A percentile compares a stretch with the other conserved stretches of the same genome.
These are phyloP conservation scores for Andrena marginata DNA, from an alignment of 2,888 invertebrate genomes.

Conservation along the genomic window DNA sequence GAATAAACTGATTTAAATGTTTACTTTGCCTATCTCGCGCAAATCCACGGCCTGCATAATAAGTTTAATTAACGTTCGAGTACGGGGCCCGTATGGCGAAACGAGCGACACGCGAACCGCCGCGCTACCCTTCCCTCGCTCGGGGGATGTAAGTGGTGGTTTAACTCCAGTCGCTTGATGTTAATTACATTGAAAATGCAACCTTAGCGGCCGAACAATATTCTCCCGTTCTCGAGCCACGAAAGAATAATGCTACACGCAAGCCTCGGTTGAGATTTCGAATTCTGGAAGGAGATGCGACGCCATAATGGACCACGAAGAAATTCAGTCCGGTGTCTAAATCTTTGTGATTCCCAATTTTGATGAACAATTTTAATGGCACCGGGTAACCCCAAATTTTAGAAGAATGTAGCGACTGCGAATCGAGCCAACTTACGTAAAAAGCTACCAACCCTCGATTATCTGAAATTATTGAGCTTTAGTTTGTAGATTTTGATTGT, in stretches of 20 bases:
- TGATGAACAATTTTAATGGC: too few relatives aligned
- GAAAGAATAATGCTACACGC: neutral
- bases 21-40: slow-evolving; percentile 32
- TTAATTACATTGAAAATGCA: slow-evolving; percentile 35
- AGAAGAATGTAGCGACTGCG: too few relatives aligned
- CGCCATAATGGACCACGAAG: too few relatives aligned
- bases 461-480: too few relatives aligned
- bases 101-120: slow-evolving; percentile 37
- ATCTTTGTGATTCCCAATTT: too few relatives aligned
- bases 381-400: too few relatives aligned
- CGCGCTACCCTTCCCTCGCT: neutral
- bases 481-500: too few relatives aligned
- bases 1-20: slow-evolving; percentile 49
- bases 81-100: slow-evolving; percentile 26
- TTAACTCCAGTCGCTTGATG: slow-evolving; percentile 25
- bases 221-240: neutral
- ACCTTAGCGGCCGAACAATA: slow-evolving; percentile 7
- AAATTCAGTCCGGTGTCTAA: too few relatives aligned
- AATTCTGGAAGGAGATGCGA: too few relatives aligned
- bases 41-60: slow-evolving; percentile 44
- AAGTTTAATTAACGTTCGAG: slow-evolving; percentile 50
- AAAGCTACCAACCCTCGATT: too few relatives aligned
- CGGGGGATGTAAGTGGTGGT: slow-evolving; percentile 15
- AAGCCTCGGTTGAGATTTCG: neutral
- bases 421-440: too few relatives aligned